Percentiles rank a stretch among this genome's conserved stretches.
These are phyloP conservation scores for Seira musarum DNA, from an alignment of 2,888 invertebrate species.

Conservation along the genomic window DNA sequence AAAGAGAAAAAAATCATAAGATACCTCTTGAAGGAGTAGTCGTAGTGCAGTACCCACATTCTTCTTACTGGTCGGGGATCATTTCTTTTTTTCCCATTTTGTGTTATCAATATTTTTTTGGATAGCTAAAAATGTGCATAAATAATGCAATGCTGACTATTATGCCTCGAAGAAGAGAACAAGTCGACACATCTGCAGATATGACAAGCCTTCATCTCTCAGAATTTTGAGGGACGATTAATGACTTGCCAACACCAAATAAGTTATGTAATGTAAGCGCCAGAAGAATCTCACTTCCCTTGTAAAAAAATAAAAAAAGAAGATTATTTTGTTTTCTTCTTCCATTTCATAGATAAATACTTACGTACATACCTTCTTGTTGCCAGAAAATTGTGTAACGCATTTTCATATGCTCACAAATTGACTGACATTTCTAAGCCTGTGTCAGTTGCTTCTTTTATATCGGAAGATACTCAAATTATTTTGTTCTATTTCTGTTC, in stretches of 20 bases:
- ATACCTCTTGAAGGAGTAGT: background rate
- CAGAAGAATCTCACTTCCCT: slow-evolving; percentile 37
- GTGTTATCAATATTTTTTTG: background rate
- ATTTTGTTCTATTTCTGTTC: slow-evolving; percentile 4
- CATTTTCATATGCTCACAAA: too few species aligned
- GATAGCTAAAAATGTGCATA: slow-evolving; percentile 43
- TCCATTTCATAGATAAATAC: background rate
- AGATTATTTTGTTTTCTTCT: background rate
- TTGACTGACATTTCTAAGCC: slow-evolving; percentile 19
- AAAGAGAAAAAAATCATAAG: background rate
- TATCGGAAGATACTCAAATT: background rate
- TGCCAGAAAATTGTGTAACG: slow-evolving; percentile 3
- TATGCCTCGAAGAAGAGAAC: slow-evolving; percentile 60
- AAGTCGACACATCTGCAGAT: slow-evolving; percentile 70
- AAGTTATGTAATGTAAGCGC: slow-evolving; percentile 65
- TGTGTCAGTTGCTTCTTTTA: background rate
- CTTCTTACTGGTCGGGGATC: too few species aligned
- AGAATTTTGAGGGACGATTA: slow-evolving; percentile 70
- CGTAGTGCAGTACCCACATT: too few species aligned
- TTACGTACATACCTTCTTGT: background rate
- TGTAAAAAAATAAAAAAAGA: background rate
- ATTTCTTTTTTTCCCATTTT: background rate
- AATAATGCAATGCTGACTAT: slow-evolving; percentile 46
- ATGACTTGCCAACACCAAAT: slow-evolving; percentile 70
- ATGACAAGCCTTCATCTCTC: slow-evolving; percentile 70